These are phyloP conservation scores for Pectinophora gossypiella DNA, from an alignment of 1,140 invertebrate species.

Conservation along the genomic window DNA sequence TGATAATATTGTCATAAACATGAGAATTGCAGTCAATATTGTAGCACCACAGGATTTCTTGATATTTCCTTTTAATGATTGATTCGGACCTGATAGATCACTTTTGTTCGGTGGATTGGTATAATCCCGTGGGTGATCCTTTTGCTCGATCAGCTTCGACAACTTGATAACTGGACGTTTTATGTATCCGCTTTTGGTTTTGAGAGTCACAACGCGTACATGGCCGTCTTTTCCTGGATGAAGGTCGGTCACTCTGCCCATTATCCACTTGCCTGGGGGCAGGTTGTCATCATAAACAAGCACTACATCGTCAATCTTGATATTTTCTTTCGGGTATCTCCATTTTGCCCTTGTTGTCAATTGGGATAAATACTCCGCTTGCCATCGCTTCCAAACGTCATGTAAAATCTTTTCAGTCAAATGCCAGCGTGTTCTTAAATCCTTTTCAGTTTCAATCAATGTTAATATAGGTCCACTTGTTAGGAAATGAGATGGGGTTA, in stretches of 20 bases:
- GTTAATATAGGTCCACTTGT: slow-evolving; percentile 13
- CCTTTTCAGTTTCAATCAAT: neutral
- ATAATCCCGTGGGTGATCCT: neutral
- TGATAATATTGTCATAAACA: neutral
- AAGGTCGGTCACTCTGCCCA: slow-evolving; percentile 31
- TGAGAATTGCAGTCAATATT: neutral
- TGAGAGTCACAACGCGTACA: slow-evolving; percentile 17
- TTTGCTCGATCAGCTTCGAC: neutral
- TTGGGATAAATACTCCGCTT: slow-evolving; percentile 2
- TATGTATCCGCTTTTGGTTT: neutral
- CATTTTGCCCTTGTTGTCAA: slow-evolving; percentile 4
- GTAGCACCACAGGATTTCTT: too few relatives aligned
- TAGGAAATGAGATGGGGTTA: slow-evolving; percentile 17
- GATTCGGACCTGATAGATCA: too few relatives aligned
- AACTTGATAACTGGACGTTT: too few relatives aligned
- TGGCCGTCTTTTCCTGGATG: slow-evolving; percentile 32
- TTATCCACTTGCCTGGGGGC: slow-evolving; percentile 33
- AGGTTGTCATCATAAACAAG: slow-evolving; percentile 37
- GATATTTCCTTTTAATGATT: too few relatives aligned
- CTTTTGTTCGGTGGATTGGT: too few relatives aligned
- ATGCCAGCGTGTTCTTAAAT: slow-evolving; percentile 5
- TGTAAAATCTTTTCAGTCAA: slow-evolving; percentile 9
- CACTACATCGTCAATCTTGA: slow-evolving; percentile 30
- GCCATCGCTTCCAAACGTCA: slow-evolving; percentile 9
- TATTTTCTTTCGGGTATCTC: neutral